Evolutionary conservation across 2,797 vertebrate species (phyloP).

Genomic region (Oophaga sylvatica): DNA sequence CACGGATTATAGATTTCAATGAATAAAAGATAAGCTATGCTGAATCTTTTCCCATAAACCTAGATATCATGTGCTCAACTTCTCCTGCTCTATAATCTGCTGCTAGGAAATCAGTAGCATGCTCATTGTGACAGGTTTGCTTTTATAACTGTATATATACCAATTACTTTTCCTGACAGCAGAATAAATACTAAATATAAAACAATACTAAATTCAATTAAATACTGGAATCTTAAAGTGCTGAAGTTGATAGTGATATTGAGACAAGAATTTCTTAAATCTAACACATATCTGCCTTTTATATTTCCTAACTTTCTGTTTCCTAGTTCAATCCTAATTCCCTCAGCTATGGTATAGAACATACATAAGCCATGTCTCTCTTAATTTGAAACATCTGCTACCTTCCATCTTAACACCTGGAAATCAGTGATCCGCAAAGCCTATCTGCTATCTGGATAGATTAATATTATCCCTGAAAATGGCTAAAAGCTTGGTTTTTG

Average conservation of each 20-base stretch:
- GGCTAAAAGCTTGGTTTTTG: constrained; percentile 61
- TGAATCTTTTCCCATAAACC: too few relatives aligned
- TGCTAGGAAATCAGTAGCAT: too few relatives aligned
- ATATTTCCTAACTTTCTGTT: constrained; percentile 23
- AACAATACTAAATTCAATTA: not conserved
- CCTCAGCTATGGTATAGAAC: constrained; percentile 29
- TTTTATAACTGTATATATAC: not conserved
- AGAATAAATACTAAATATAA: not conserved
- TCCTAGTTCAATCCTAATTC: constrained; percentile 35
- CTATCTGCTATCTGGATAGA: constrained; percentile 64
- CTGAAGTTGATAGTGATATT: not conserved
- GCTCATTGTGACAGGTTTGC: too few relatives aligned
- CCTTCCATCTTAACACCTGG: constrained; percentile 63
- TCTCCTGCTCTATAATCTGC: too few relatives aligned
- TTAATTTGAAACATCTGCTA: constrained; percentile 61
- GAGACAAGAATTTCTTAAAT: not conserved
- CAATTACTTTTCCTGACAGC: not conserved
- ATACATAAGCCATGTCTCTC: constrained; percentile 52
- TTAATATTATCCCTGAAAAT: constrained; percentile 62
- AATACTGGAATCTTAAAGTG: not conserved
- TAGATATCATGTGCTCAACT: too few relatives aligned
- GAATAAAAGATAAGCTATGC: too few relatives aligned
- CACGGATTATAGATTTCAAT: too few relatives aligned
- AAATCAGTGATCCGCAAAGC: constrained; percentile 58
- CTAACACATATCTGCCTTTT: not conserved